Evolutionary conservation across 2,888 invertebrate genomes (phyloP).

Genomic region (Venusia cambrica): DNA sequence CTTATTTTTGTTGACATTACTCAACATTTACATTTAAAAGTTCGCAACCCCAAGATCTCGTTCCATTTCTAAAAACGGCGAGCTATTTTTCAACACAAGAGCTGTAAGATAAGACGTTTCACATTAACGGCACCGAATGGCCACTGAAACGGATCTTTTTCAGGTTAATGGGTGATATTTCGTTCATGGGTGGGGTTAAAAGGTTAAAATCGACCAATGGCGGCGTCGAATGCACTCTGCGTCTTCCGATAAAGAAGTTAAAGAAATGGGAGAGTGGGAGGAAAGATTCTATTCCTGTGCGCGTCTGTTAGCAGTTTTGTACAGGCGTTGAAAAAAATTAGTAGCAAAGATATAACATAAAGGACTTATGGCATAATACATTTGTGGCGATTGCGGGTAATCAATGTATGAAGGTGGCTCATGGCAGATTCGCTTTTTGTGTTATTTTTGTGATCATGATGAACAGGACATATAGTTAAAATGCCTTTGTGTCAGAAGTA

Average conservation of each 20-base stretch:
- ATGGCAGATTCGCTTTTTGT: no score
- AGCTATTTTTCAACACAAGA: conserved; percentile 18
- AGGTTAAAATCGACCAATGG: conserved; percentile 71
- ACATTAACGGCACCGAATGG: conserved; percentile 54
- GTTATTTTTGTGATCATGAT: no score
- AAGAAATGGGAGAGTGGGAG: conserved; percentile 54
- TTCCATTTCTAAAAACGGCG: conserved; percentile 26
- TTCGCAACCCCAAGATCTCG: conserved; percentile 7
- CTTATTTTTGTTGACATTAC: conserved; percentile 5
- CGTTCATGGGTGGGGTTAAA: conserved; percentile 74
- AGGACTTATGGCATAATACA: no score
- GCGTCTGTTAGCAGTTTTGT: conserved; percentile 43
- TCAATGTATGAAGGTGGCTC: no score
- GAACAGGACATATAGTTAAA: no score
- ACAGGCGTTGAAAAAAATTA: conserved; percentile 22
- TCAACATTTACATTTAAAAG: conserved; percentile 13
- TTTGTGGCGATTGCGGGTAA: no score
- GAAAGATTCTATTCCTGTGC: conserved; percentile 63
- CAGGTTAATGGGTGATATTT: conserved; percentile 75
- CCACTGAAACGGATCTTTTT: conserved; percentile 67
- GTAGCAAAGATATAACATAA: no score
- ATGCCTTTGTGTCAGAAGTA: no score
- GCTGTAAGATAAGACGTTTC: conserved; percentile 55
- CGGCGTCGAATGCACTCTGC: conserved; percentile 44
- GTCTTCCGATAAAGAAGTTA: conserved; percentile 48